These are phyloP conservation scores for Alca torda DNA, from an alignment of 2,797 vertebrate species.

Conservation along the genomic window DNA sequence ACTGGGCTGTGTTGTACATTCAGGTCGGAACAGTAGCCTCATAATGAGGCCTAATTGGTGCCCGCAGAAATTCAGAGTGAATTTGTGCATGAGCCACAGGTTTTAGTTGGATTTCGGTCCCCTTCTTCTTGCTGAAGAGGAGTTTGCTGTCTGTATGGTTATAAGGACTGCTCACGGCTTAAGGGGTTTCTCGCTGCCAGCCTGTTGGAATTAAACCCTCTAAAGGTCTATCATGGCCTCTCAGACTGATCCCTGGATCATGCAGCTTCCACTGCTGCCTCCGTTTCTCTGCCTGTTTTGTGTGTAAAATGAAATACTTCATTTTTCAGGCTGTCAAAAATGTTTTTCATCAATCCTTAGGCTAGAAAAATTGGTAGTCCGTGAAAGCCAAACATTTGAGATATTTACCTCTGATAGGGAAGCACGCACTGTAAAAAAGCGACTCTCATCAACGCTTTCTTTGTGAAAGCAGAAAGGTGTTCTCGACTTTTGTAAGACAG, in stretches of 20 bases:
- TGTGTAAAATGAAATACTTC: not conserved
- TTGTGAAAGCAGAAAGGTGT: not conserved
- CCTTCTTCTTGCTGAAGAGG: not conserved
- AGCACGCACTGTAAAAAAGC: not conserved
- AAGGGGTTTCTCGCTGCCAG: not conserved
- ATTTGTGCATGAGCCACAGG: not conserved
- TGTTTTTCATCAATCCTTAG: not conserved
- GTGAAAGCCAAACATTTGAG: not conserved
- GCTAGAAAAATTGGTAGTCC: not conserved
- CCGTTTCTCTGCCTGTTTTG: not conserved
- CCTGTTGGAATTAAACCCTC: not conserved
- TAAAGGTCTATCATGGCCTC: not conserved
- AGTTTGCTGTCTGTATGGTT: not conserved
- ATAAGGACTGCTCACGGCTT: not conserved
- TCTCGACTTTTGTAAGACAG: not conserved
- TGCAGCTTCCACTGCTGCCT: not conserved
- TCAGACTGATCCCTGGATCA: not conserved
- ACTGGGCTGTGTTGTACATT: not conserved
- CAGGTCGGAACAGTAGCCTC: not conserved
- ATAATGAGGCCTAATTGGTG: not conserved
- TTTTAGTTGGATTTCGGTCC: not conserved
- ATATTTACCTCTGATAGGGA: not conserved
- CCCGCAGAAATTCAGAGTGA: not conserved
- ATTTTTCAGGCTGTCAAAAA: not conserved
- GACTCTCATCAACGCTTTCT: not conserved